phyloP scores from a whole-genome alignment of 1,140 invertebrate species.

The Brachionus calyciflorus region DNA sequence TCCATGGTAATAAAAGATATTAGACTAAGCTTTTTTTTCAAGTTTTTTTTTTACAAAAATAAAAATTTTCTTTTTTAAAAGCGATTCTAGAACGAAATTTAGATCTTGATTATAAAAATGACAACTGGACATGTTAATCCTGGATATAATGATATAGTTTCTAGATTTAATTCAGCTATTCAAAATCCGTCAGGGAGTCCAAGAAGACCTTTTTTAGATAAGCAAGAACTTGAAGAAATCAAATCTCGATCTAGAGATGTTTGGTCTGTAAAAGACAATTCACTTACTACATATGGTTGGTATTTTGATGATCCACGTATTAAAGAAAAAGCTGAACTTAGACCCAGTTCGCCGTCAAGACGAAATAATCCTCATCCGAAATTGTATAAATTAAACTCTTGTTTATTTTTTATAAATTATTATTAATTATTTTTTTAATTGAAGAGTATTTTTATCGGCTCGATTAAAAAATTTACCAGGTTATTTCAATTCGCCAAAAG shows the following conservation, averaged over 20 bases:
- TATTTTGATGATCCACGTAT: constrained; percentile 20
- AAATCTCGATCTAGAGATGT: constrained; percentile 21
- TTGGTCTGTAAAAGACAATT: constrained; percentile 37
- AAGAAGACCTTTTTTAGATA: not conserved
- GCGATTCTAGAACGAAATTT: not conserved
- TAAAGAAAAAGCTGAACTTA: constrained; percentile 35
- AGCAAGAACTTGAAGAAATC: constrained; percentile 26
- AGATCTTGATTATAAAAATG: not conserved
- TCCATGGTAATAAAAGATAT: constrained; percentile 37
- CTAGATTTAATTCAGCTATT: constrained; percentile 18
- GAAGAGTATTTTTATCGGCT: constrained; percentile 35
- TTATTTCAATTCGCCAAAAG: constrained; percentile 8
- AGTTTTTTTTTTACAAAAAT: not conserved
- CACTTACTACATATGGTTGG: constrained; percentile 17
- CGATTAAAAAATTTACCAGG: constrained; percentile 30
- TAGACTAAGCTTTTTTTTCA: not conserved
- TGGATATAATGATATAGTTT: not conserved
- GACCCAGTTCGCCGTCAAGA: constrained; percentile 1
- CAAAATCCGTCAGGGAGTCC: constrained; percentile 7
- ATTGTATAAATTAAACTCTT: not conserved
- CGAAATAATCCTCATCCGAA: constrained; percentile 36
- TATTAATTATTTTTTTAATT: not conserved
- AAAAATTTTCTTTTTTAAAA: not conserved
- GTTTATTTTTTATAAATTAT: not conserved
- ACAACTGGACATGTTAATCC: constrained; percentile 40